phyloP scores from a whole-genome alignment of 2,888 invertebrate genomes.

The Andrena flavipes region DNA sequence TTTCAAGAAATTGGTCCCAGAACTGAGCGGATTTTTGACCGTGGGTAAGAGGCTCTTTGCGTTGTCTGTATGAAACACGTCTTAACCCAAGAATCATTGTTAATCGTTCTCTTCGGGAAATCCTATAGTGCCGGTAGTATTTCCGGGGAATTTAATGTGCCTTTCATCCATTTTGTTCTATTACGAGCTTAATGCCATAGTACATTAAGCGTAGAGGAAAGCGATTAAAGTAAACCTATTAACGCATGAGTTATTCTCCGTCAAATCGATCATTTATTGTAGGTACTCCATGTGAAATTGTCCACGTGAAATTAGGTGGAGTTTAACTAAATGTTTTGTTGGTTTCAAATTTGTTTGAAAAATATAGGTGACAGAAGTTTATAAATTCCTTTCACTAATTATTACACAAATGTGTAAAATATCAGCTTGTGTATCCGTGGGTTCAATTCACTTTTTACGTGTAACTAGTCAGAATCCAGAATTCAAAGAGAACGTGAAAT shows the following conservation, averaged over 20 bases:
- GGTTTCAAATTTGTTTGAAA: too few relatives aligned
- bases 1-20: slow-evolving; percentile 54
- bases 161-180: background rate
- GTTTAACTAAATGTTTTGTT: too few relatives aligned
- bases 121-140: background rate
- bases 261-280: too few relatives aligned
- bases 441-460: background rate
- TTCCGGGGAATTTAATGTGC: slow-evolving; percentile 28
- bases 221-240: too few relatives aligned
- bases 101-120: slow-evolving; percentile 48
- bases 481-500: background rate
- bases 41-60: slow-evolving; percentile 64
- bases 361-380: too few relatives aligned
- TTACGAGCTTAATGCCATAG: background rate
- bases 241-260: too few relatives aligned
- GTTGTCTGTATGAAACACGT: slow-evolving; percentile 57
- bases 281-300: too few relatives aligned
- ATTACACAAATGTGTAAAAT: background rate
- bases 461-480: background rate
- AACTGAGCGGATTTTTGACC: slow-evolving; percentile 57
- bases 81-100: slow-evolving; percentile 48
- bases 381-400: too few relatives aligned
- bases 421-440: background rate
- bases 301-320: too few relatives aligned
- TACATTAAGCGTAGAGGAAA: background rate